Evolutionary conservation across 2,113 vertebrate species (phyloP), one percentile per base, ranked within the genome.

Genomic region (Pollachius pollachius): DNA sequence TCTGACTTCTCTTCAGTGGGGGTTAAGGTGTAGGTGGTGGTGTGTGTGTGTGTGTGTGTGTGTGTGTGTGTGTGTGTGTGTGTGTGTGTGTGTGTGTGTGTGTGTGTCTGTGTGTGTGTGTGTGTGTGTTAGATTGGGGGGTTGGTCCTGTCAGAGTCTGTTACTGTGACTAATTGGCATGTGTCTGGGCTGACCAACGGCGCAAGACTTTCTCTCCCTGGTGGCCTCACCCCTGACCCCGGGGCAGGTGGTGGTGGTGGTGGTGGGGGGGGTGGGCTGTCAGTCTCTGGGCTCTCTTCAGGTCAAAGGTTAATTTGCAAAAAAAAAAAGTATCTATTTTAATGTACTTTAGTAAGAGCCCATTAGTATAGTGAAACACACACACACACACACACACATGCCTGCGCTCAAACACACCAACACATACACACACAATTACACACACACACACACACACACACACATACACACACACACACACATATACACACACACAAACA

Each of bases 131-230:
- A 1, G 37, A 9, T 3, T 2, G 11, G 37, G 37, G 37, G 11
- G 37, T 1, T 41, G 54, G 18, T 64, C 61, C 30, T 74, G 83
- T 84, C 85, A 66, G 15, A 76, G 59, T 65, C 15, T 3, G 48
- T 87, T 82, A 81, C 71, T 65, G 65, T 84, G 87, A 89, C 69
- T 61, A 77, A 90, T 88, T 87, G 37, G 37, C 37, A 41, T 8
- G 37, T 6, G 76, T 68, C 82, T 78, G 76, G 61, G 70, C 68
- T 68, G 71, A 58, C 54, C 34, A n/a, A 64, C 67, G 34, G 60
- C 67, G 54, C 8, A 3, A 25, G 64, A n/a, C 30, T 56, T 37
- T 4, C n/a, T 18, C 68, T 82, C 81, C 69, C 64, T 4, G 9
- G 73, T 68, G 80, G 34, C 52, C 2, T 71, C n/a, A 81, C 78